These are phyloP conservation scores for Limnephilus rhombicus DNA, from an alignment of 2,888 invertebrate genomes.

Conservation along the genomic window DNA sequence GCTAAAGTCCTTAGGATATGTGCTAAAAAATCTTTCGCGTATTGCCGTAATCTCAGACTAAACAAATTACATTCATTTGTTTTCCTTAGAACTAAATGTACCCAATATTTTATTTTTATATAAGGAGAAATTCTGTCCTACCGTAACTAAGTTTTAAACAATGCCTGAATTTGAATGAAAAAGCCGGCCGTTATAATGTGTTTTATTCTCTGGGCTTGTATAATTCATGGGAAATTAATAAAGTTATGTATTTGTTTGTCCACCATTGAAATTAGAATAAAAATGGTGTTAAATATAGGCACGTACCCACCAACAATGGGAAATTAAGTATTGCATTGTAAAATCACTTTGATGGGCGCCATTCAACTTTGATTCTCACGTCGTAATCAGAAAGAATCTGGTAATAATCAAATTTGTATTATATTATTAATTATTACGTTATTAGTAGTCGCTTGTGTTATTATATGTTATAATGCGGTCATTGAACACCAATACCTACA, in stretches of 20 bases:
- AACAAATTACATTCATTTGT: background rate
- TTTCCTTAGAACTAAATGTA: background rate
- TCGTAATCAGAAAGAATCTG: conserved; percentile 29
- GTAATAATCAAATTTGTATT: background rate
- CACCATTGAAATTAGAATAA: conserved; percentile 44
- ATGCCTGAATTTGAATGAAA: conserved; percentile 6
- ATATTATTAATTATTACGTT: background rate
- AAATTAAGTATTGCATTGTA: conserved; percentile 38
- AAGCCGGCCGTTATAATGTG: background rate
- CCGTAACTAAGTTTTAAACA: background rate
- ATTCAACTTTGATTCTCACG: conserved; percentile 33
- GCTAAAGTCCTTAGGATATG: too few species aligned
- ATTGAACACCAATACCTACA: background rate
- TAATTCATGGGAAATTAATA: conserved; percentile 42
- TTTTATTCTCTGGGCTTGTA: background rate
- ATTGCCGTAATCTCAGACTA: background rate
- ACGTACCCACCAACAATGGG: conserved; percentile 36
- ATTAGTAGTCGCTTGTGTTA: background rate
- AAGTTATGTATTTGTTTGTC: conserved; percentile 27
- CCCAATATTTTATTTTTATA: background rate
- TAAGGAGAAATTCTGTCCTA: background rate
- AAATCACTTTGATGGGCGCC: conserved; percentile 27
- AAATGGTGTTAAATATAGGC: background rate
- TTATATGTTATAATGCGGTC: background rate
- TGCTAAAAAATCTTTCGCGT: background rate